Base-by-base conservation (phyloP, 2,797 vertebrate species). In the Danio choprae region DNA sequence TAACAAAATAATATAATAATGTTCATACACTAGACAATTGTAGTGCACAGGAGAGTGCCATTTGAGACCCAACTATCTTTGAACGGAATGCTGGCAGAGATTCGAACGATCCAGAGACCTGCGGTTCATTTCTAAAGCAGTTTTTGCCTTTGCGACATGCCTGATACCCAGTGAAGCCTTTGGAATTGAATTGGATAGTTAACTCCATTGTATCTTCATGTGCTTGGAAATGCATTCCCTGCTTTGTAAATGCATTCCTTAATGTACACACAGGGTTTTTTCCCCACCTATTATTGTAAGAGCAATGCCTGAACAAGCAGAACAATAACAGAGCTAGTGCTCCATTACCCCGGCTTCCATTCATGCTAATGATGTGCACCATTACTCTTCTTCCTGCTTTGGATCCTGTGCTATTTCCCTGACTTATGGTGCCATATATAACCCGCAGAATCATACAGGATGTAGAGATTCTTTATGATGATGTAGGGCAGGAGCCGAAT, bases 291-390 rank as follows among this genome's bases (percentile, higher is more conserved):
- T 86, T 83, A 81, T 87, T 87, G 86, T 87, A 84, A 88, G 89
- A 90, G 88, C 88, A 91, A 90, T 89, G 89, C 85, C 86, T 85
- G 84, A 86, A 89, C 87, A 88, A 81, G 78, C 60, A 84, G 77
- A 84, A 86, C 84, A 77, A 88, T 86, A 83, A 88, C 80, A 88
- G 86, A 85, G 83, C 81, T 78, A 84, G 86, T 86, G 93, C 89
- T 86, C 88, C 87, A 90, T 92, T 92, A 91, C 87, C 87, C 88
- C 73, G 74, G 83, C 83, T 87, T 85, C 87, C 83, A 89, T 91
- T 92, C 87, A 88, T 86, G 88, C 83, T 88, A 87, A 91, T 90
- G 89, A 91, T 90, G 79, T 80, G 82, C 85, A 74, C 85, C 89
- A 90, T 91, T 89, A 92, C 90, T 89, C 82, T 85, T 89, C 81